Base-by-base conservation (phyloP, 2,888 invertebrate genomes). In the Yponomeuta sedellus region DNA sequence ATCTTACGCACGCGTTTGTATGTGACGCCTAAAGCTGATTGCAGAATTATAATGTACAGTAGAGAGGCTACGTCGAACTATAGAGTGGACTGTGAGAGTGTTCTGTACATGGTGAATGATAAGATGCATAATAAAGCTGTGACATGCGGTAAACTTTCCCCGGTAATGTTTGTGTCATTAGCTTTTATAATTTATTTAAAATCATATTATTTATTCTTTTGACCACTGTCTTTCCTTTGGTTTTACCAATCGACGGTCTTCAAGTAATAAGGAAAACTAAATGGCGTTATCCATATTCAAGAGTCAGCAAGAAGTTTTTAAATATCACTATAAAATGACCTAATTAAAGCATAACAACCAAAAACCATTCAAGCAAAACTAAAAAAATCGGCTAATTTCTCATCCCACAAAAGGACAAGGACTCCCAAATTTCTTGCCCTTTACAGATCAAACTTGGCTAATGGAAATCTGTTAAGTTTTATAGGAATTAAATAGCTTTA, bases 21-120 rank as follows among this genome's bases (percentile, higher is more conserved):
- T 65, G 84, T 91, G 1, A 79, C 81, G 8, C 78, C 78, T 65
- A 77, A 80, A 12, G 90, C 90, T 0, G 79, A 80, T 63, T 91
- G 90, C 64, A 80, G 78, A 67, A 72, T 91, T 1, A 76, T 90
- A 11, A 87, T 90, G 86, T 87, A 85, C 70, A 89, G 76, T 25
- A 81, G 89, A 63, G 89, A 89, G 66, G 87, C 76, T 8, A 82
- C 78, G 72, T 78, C 83, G 0, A 90, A 86, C 72, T 90, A 88
- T 69, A 77, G 75, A 68, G 82, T 86, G 66, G 77, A 85, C 61
- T 91, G 90, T 77, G 82, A 81, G 68, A 80, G 80, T 70, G 72
- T 89, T 67, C 71, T 91, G 39, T 89, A 81, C 68, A 88, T 80
- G 69, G 70, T 89, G 11, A 91, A 91, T 52, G 66, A 67, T 12